phyloP scores from a whole-genome alignment of 2,113 vertebrate species.

The Notarius lentiginosus region DNA sequence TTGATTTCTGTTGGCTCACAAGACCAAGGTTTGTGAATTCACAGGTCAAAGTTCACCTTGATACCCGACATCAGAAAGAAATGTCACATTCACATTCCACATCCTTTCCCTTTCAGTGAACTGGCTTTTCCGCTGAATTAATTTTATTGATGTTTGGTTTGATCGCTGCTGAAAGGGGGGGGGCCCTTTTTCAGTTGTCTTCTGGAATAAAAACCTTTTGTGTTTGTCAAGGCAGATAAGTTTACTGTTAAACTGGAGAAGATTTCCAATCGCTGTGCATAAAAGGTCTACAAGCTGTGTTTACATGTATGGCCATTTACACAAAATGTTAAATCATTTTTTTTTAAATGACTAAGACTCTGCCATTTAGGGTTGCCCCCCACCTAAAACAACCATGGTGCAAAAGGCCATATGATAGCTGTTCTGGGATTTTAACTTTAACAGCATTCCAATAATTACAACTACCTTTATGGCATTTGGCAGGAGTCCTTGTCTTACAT shows the following conservation, averaged over 20 bases:
- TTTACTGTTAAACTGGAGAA: background rate
- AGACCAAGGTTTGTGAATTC: background rate
- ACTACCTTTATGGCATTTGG: background rate
- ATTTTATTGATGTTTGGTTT: background rate
- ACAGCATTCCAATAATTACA: background rate
- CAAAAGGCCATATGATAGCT: background rate
- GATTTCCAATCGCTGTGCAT: background rate
- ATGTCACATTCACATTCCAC: background rate
- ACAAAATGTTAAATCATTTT: background rate
- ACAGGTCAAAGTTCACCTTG: background rate
- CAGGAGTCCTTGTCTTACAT: background rate
- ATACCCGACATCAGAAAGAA: background rate
- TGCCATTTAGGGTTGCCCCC: background rate
- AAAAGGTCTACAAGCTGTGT: conserved; percentile 31
- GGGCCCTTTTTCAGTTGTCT: background rate
- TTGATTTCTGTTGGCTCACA: background rate
- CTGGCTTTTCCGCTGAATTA: background rate
- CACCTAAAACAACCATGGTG: background rate
- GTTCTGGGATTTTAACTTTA: conserved; percentile 9
- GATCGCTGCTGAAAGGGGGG: background rate
- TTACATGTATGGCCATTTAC: background rate
- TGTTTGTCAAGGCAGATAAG: background rate
- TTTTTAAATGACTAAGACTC: background rate
- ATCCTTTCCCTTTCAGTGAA: background rate
- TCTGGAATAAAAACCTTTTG: background rate